Conservation (phyloP, 2,113 vertebrate species). For the Theristicus caerulescens region DNA sequence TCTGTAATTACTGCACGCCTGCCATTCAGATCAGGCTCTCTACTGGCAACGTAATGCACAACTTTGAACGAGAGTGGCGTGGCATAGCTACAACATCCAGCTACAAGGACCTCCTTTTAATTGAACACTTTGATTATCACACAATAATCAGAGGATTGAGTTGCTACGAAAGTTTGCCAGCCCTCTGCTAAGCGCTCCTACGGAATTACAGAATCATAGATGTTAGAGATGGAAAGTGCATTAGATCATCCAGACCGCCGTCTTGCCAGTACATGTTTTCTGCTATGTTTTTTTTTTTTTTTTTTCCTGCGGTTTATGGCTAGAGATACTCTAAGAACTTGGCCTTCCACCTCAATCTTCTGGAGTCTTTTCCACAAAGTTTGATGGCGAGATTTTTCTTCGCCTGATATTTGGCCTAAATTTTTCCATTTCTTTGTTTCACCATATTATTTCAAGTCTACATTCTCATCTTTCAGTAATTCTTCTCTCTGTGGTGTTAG, state of each 20-base stretch:
- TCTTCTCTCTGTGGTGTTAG: background rate
- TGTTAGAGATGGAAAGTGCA: slow-evolving; percentile 49
- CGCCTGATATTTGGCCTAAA: background rate
- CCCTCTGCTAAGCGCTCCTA: background rate
- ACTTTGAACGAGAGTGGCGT: background rate
- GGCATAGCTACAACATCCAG: background rate
- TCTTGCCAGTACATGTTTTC: slow-evolving; percentile 45
- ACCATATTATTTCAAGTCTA: background rate
- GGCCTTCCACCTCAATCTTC: background rate
- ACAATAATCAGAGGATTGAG: background rate
- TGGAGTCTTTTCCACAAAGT: background rate
- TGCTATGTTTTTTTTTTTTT: background rate
- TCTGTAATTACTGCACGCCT: background rate
- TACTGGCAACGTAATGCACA: background rate
- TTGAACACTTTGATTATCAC: background rate
- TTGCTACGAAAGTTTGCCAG: background rate
- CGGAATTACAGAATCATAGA: slow-evolving; percentile 39
- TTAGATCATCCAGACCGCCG: background rate
- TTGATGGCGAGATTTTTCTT: background rate
- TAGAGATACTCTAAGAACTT: slow-evolving; percentile 12
- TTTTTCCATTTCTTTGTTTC: slow-evolving; percentile 28
- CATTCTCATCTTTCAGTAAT: background rate
- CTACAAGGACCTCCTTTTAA: background rate
- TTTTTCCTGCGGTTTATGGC: background rate
- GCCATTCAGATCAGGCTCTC: background rate